Conservation (phyloP, 2,113 vertebrate species). For the Sialia sialis region DNA sequence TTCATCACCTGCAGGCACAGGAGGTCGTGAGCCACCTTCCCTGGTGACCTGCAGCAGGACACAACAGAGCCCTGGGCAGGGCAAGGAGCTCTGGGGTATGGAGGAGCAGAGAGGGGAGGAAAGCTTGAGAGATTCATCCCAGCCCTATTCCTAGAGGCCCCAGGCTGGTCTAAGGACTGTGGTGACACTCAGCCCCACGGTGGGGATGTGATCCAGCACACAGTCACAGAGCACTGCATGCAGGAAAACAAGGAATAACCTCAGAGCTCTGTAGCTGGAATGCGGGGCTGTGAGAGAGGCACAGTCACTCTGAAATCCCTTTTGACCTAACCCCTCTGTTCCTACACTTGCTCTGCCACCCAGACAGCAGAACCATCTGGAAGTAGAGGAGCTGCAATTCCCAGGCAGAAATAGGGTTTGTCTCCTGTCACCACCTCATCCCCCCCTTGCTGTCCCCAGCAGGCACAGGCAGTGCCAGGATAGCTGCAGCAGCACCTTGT, state of each 20-base stretch:
- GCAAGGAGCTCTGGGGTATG: accelerated
- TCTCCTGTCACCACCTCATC: not conserved
- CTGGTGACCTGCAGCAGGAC: accelerated
- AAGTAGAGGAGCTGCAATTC: not conserved
- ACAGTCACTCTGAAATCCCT: not conserved
- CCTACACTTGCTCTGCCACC: not conserved
- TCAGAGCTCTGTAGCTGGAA: not conserved
- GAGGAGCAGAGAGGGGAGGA: not conserved
- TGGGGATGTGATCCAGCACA: not conserved
- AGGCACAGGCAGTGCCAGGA: not conserved
- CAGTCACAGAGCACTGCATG: accelerated
- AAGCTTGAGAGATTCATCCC: not conserved
- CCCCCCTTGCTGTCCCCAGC: accelerated
- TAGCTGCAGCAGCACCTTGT: not conserved
- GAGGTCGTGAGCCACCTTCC: not conserved
- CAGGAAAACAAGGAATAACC: not conserved
- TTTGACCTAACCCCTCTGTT: not conserved
- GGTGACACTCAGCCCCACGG: accelerated
- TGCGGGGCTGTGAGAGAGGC: not conserved
- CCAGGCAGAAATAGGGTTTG: not conserved
- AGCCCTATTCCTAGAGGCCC: not conserved
- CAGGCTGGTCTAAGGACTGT: not conserved
- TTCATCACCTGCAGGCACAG: constrained; percentile 89
- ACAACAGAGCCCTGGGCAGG: not conserved
- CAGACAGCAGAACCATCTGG: not conserved